A percentile compares a stretch with the other conserved stretches of the same genome.
phyloP scores from a whole-genome alignment of 2,113 vertebrate species.

The Dipodomys spectabilis region DNA sequence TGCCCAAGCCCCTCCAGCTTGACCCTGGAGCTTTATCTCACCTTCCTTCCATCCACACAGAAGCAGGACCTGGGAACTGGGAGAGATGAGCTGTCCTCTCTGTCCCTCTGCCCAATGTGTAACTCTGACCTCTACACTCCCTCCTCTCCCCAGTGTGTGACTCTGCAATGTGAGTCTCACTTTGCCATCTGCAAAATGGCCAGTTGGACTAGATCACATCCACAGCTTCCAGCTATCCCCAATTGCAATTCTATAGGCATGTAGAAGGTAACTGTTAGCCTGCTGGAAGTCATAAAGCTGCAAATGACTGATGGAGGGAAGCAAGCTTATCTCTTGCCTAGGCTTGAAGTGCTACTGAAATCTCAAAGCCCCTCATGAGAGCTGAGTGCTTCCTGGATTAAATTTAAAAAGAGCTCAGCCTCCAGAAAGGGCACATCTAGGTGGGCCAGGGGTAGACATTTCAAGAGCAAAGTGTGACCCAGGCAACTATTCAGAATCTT shows the following conservation, averaged over 20 bases:
- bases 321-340: background rate
- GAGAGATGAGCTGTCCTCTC: too few relatives aligned
- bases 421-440: background rate
- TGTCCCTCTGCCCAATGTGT: too few relatives aligned
- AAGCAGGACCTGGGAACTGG: too few relatives aligned
- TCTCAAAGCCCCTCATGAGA: background rate
- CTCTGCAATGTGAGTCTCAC: background rate
- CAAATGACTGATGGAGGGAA: background rate
- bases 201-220: too few relatives aligned
- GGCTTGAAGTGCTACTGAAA: background rate
- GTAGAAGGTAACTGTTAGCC: too few relatives aligned
- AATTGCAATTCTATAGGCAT: background rate
- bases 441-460: rapidly evolving
- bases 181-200: background rate
- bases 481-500: background rate
- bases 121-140: background rate
- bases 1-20: background rate
- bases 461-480: background rate
- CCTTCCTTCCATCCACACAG: too few relatives aligned
- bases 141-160: background rate
- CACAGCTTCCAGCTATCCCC: background rate
- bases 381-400: background rate
- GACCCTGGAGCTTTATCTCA: background rate
- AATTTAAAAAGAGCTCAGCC: background rate
- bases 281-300: background rate